A percentile compares a stretch with the other conserved stretches of the same genome.
phyloP scores from a whole-genome alignment of 2,113 vertebrate genomes.

The Leptobrachium ailaonicum region DNA sequence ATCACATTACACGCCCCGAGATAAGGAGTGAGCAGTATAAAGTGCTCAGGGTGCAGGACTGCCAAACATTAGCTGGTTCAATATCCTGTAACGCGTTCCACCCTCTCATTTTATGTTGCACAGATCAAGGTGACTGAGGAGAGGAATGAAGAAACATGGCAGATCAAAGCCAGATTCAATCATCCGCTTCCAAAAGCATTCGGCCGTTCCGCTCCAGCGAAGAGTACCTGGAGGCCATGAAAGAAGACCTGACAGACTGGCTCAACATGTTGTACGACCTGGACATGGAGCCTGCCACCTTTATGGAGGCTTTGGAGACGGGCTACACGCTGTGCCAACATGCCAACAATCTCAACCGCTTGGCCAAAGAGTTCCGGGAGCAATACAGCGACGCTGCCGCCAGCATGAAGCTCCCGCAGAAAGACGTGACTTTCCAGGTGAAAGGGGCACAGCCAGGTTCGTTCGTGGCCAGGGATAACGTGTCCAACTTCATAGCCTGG shows the following conservation, averaged over 20 bases:
- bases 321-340: constrained; percentile 72
- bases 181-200: constrained; percentile 76
- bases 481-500: constrained; percentile 96
- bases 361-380: constrained; percentile 64
- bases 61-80: no score
- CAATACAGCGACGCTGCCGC: constrained; percentile 69
- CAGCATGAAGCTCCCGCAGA: constrained; percentile 69
- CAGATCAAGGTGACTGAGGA: neutral
- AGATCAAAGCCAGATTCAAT: constrained; percentile 68
- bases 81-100: no score
- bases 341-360: constrained; percentile 72
- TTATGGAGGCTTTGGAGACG: constrained; percentile 70
- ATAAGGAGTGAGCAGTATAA: no score
- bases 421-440: constrained; percentile 84
- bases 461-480: constrained; percentile 89
- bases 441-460: constrained; percentile 81
- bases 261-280: constrained; percentile 73
- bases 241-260: constrained; percentile 80
- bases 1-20: no score
- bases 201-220: constrained; percentile 76
- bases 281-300: constrained; percentile 66
- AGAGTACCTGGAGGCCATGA: constrained; percentile 81
- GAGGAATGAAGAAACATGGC: constrained; percentile 62
- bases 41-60: neutral
- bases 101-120: neutral